These are phyloP conservation scores for Aricia agestis DNA, from an alignment of 1,140 invertebrate species.

Conservation along the genomic window DNA sequence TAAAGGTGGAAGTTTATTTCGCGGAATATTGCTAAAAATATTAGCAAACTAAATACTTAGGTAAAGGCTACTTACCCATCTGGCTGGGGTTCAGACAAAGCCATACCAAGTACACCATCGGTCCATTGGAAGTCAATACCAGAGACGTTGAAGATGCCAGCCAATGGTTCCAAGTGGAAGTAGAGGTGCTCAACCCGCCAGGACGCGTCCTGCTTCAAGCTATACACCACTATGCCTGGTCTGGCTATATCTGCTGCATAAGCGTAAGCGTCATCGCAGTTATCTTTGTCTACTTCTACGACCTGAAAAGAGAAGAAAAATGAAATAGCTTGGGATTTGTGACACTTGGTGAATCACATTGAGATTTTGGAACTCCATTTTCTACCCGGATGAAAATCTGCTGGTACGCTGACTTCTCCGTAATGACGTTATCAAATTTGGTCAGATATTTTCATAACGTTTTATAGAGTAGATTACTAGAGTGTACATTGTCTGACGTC, in stretches of 20 bases:
- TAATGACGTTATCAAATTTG: too few species aligned
- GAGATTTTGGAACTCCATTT: too few species aligned
- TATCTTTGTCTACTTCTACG: constrained; percentile 80
- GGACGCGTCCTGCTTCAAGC: constrained; percentile 82
- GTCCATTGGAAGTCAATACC: constrained; percentile 87
- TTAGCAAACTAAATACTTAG: too few species aligned
- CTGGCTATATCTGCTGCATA: constrained; percentile 85
- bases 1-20: too few species aligned
- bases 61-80: constrained; percentile 62
- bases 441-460: too few species aligned
- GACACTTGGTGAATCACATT: too few species aligned
- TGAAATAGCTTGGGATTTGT: neutral
- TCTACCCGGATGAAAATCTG: too few species aligned
- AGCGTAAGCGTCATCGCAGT: constrained; percentile 83
- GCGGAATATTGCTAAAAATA: too few species aligned
- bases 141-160: constrained; percentile 82
- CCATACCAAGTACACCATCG: constrained; percentile 84
- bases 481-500: too few species aligned
- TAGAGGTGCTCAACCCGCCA: constrained; percentile 87
- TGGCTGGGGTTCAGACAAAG: constrained; percentile 76
- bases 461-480: too few species aligned
- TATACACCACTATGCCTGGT: constrained; percentile 86
- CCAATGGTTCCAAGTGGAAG: constrained; percentile 87
- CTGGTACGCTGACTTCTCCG: too few species aligned
- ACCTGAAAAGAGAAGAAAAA: constrained; percentile 56